Conservation (phyloP, 2,797 vertebrate species). For the Acanthis flammea region DNA sequence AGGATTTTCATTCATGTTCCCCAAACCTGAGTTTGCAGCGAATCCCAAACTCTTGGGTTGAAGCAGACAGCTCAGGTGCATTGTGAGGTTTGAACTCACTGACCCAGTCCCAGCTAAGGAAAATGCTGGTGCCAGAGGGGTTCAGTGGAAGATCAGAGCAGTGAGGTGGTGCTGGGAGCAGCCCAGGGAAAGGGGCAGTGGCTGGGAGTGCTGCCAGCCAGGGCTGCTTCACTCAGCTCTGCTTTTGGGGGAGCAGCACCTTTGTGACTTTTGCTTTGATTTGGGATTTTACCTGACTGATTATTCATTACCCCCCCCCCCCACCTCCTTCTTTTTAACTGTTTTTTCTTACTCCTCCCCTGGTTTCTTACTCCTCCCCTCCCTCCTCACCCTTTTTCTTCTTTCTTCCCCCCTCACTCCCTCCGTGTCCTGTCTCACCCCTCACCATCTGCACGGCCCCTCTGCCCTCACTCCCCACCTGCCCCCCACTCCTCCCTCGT, state of each 20-base stretch:
- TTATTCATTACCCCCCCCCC: constrained; percentile 18
- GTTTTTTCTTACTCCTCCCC: neutral
- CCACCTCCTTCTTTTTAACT: constrained; percentile 45
- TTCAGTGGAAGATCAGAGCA: neutral
- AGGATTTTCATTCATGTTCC: accelerated
- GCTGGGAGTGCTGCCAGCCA: neutral
- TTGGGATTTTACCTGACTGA: constrained; percentile 26
- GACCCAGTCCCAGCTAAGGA: neutral
- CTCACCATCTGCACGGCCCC: neutral
- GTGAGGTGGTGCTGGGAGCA: neutral
- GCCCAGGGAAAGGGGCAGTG: neutral
- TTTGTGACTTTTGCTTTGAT: neutral
- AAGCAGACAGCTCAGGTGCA: neutral
- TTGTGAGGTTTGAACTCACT: accelerated
- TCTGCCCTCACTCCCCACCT: neutral
- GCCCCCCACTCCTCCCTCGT: neutral
- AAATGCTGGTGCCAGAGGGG: neutral
- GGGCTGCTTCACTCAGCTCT: neutral
- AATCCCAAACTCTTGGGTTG: neutral
- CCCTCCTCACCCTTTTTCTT: constrained; percentile 70
- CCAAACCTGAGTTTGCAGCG: accelerated
- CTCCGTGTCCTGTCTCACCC: neutral
- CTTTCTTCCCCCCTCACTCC: constrained; percentile 18
- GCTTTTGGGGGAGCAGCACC: neutral
- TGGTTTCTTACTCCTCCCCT: neutral